Evolutionary conservation across 2,888 invertebrate genomes (phyloP), one percentile per base, ranked within the genome.

Genomic region (Erebia ligea): DNA sequence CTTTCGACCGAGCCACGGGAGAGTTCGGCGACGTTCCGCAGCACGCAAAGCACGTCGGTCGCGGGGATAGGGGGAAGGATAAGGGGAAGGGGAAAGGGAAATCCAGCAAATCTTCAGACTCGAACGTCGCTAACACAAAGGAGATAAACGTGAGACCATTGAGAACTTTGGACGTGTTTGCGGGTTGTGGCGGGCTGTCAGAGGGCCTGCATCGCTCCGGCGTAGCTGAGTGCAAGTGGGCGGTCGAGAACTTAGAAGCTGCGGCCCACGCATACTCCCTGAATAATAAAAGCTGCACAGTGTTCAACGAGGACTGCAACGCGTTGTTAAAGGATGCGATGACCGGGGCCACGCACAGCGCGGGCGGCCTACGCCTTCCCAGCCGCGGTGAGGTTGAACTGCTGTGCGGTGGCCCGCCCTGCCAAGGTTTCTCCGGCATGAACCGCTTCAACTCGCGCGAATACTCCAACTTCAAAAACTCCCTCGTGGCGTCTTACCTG

Each of bases 401-500:
- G 71, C 86, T 98, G 45, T 97, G 97, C 81, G 98, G 98, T 11
- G 98, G 98, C 1, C 98, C 98, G 1, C 98, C 98, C 0, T 98
- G 98, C 83, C 98, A 98, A 87, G 98, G 98, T 4, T 98, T 98
- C 89, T 97, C 97, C 61, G 97, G 97, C 52, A 97, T 98, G 97
- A 98, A 98, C 86, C 92, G 97, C 67, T 98, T 98, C 86, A 97
- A 97, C 87, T 96, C 96, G 0, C 92, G 97, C 48, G 96, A 97
- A 77, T 97, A 97, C 86, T 97, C 97, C 1, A 94, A 95, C 76
- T 97, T 98, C 82, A 98, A 97, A 91, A 98, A 97, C 85, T 98
- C 98, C 0, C 90, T 98, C 15, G 96, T 98, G 21, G 96, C 96
- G 0, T 96, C 97, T 0, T 97, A 95, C 84, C 92, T 98, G 21